Evolutionary conservation across 2,113 vertebrate genomes (phyloP).

Genomic region (Toxostoma redivivum): DNA sequence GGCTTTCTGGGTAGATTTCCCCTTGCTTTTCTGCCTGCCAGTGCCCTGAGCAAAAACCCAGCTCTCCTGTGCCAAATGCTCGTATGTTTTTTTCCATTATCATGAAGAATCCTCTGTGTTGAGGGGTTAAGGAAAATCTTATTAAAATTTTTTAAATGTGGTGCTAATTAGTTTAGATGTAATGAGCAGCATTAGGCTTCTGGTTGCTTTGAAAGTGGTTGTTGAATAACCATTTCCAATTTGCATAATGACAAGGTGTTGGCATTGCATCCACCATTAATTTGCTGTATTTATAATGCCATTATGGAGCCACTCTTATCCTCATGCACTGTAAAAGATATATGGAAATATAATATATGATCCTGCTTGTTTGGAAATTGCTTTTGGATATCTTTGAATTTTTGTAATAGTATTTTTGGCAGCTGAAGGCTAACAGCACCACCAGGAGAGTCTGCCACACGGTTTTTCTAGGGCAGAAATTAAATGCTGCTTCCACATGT

Average conservation of each 20-base stretch:
- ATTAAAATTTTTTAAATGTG: slow-evolving; percentile 33
- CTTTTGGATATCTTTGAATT: neutral
- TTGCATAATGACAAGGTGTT: slow-evolving; percentile 67
- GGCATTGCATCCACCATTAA: slow-evolving; percentile 60
- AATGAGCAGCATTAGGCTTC: slow-evolving; percentile 39
- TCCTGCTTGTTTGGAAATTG: slow-evolving; percentile 27
- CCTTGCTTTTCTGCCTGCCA: neutral
- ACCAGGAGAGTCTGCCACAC: neutral
- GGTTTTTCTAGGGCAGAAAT: neutral
- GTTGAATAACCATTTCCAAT: slow-evolving; percentile 53
- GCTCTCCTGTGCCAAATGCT: neutral
- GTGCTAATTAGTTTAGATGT: slow-evolving; percentile 52
- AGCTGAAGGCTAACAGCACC: neutral
- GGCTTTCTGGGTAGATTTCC: neutral
- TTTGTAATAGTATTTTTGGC: neutral
- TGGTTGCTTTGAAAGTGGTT: slow-evolving; percentile 10
- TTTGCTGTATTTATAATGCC: slow-evolving; percentile 62
- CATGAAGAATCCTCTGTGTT: neutral
- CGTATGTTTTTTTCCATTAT: accelerated
- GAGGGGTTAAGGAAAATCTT: slow-evolving; percentile 39
- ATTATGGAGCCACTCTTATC: slow-evolving; percentile 23
- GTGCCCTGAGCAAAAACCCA: neutral
- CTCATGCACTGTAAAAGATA: neutral
- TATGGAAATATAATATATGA: slow-evolving; percentile 13
- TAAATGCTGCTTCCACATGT: neutral